Conservation (phyloP, 2,113 vertebrate species). For the Anolis sagrei region DNA sequence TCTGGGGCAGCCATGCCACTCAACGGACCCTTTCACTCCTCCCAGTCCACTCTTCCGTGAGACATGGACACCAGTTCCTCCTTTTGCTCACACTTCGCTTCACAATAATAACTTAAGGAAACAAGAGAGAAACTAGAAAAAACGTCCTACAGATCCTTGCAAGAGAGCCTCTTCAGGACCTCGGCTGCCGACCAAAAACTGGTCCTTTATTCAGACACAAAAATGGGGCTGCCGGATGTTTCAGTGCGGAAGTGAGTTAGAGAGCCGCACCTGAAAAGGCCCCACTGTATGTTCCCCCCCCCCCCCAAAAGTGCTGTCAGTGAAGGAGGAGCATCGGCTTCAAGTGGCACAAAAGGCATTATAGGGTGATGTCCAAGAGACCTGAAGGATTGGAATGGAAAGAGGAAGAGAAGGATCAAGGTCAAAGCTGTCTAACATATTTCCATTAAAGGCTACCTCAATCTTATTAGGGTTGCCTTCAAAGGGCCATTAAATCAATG, state of each 20-base stretch:
- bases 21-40: not conserved
- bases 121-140: too few species aligned
- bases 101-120: not conserved
- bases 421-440: too few species aligned
- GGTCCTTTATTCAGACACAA: fast-evolving
- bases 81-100: not conserved
- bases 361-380: slow-evolving; percentile 72
- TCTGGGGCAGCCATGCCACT: not conserved
- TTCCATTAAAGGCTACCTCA: too few species aligned
- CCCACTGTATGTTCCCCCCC: not conserved
- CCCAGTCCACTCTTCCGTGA: not conserved
- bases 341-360: not conserved
- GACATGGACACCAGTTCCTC: not conserved
- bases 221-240: not conserved
- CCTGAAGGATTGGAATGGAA: slow-evolving; percentile 64
- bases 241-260: not conserved
- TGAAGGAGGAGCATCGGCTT: not conserved
- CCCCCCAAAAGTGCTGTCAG: too few species aligned
- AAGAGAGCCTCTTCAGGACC: not conserved
- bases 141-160: not conserved
- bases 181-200: not conserved
- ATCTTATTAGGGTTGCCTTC: too few species aligned
- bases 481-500: too few species aligned
- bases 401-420: not conserved
- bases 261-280: not conserved